Evolutionary conservation across 2,113 vertebrate genomes (phyloP), one percentile per base, ranked within the genome.

Genomic region (Nymphicus hollandicus): DNA sequence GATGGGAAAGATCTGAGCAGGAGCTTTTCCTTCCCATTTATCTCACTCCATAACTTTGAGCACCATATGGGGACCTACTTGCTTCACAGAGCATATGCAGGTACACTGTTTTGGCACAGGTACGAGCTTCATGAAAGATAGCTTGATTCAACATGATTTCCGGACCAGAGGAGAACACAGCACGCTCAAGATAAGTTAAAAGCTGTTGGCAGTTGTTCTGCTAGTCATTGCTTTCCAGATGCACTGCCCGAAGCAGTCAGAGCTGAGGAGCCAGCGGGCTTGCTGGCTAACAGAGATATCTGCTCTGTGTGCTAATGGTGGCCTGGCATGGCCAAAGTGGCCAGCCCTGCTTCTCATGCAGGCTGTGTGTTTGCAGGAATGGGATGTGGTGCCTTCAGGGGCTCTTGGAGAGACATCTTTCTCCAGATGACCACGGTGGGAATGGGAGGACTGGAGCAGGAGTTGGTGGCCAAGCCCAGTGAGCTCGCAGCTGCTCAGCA

Each of bases 301-400:
- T 46, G 37, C 58, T 43, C 29, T 1, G 13, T 7, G 0, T 23
- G 79, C 44, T 16, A 5, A 9, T 0, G 19, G 55, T 64, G 89
- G 80, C 11, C 35, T 0, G 0, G 28, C 10, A 13, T 1, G 0
- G 69, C 35, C 61, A 29, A 4, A 4, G 3, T 1, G 5, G 41
- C 69, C 73, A 9, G 58, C 17, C 28, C 8, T 0, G 5, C 27
- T 46, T 6, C 50, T 91, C 6, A 2, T 24, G 4, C 27, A 31
- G n/a, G 20, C 46, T 3, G 2, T 2, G 22, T 0, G 0, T n/a
- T 65, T 15, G 50, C n/a, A 25, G 43, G 60, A 0, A 0, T 0
- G 0, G 1, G 22, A 61, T 6, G 25, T 11, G 22, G 25, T 33
- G 25, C 49, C 27, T 78, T 78, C 60, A 8, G 11, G 16, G 52